These are phyloP conservation scores for Pyxicephalus adspersus DNA, from an alignment of 2,113 vertebrate species.

Conservation along the genomic window DNA sequence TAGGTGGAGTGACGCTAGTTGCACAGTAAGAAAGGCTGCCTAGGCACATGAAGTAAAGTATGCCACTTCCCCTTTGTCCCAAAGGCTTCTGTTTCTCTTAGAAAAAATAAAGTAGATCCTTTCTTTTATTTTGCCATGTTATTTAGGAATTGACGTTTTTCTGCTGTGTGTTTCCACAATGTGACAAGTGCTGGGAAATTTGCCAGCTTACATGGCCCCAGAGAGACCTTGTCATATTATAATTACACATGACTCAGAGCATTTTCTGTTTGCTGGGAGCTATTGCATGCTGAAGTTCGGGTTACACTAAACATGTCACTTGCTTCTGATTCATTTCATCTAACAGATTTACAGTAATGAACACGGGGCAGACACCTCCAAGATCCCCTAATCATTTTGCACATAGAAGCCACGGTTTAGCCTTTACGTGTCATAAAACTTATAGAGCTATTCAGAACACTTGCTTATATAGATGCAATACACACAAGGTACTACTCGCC, in stretches of 20 bases:
- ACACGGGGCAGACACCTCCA: conserved; percentile 54
- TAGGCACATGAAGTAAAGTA: not conserved
- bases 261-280: conserved; percentile 64
- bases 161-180: conserved; percentile 69
- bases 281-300: conserved; percentile 59
- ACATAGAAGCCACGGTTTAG: not conserved
- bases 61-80: not conserved
- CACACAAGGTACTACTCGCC: too few relatives aligned
- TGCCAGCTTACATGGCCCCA: conserved; percentile 64
- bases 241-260: conserved; percentile 71
- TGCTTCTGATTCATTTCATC: conserved; percentile 57
- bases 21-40: not conserved
- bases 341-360: conserved; percentile 52
- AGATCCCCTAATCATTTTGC: conserved; percentile 27
- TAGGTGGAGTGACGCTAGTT: conserved; percentile 59
- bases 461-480: too few relatives aligned
- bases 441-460: not conserved
- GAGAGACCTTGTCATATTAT: conserved; percentile 69
- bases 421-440: not conserved
- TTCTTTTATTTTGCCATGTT: conserved; percentile 33
- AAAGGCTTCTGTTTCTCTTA: not conserved
- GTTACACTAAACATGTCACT: conserved; percentile 52
- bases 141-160: conserved; percentile 74
- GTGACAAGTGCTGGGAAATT: conserved; percentile 77
- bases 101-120: conserved; percentile 12